A percentile compares a stretch with the other conserved stretches of the same genome.
Evolutionary conservation across 2,888 invertebrate species (phyloP).

Genomic region (Chironomus riparius): DNA sequence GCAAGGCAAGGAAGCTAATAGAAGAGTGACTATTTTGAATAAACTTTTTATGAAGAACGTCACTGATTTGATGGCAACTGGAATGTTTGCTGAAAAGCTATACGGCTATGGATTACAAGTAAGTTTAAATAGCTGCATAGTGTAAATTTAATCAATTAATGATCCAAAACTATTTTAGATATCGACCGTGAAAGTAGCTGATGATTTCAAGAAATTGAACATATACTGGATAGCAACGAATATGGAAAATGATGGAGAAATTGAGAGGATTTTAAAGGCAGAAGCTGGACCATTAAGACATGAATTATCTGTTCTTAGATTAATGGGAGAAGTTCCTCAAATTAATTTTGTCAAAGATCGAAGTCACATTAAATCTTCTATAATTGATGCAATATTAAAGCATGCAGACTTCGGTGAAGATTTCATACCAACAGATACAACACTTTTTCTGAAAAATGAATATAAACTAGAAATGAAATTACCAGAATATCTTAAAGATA

Average conservation of each 20-base stretch:
- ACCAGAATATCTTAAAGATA: constrained; percentile 21
- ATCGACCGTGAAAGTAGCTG: constrained; percentile 57
- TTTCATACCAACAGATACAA: constrained; percentile 45
- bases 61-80: constrained; percentile 68
- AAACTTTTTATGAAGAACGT: constrained; percentile 74
- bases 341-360: constrained; percentile 66
- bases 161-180: constrained; percentile 39
- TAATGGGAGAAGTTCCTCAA: constrained; percentile 68
- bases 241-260: constrained; percentile 44
- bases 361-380: constrained; percentile 45
- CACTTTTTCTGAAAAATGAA: background rate
- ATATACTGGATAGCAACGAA: constrained; percentile 64
- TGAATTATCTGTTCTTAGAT: constrained; percentile 59
- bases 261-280: constrained; percentile 47
- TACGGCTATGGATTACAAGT: constrained; percentile 57
- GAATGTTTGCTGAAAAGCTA: constrained; percentile 52
- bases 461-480: background rate
- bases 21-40: constrained; percentile 60
- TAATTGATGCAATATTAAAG: constrained; percentile 52
- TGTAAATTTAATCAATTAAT: background rate
- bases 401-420: constrained; percentile 57
- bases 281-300: constrained; percentile 55
- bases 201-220: constrained; percentile 57
- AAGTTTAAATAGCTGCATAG: background rate
- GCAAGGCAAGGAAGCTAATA: constrained; percentile 47